Evolutionary conservation across 2,888 invertebrate species (phyloP).

Genomic region (Azorinus chamasolen): DNA sequence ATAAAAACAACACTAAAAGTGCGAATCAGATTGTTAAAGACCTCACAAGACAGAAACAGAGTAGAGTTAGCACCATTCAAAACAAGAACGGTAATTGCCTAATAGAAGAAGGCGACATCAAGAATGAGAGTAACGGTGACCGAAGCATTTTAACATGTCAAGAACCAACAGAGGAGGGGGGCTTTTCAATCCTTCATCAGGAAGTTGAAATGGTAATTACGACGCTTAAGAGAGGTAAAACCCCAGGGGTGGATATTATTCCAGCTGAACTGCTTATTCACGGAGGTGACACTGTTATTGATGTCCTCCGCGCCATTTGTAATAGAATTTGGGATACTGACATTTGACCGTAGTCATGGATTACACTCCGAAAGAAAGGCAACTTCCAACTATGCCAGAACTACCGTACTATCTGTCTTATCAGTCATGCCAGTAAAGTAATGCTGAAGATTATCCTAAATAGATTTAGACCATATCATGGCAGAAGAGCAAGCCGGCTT

Average conservation of each 20-base stretch:
- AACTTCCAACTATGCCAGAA: constrained; percentile 29
- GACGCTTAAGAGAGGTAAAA: constrained; percentile 48
- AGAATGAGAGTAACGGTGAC: constrained; percentile 4
- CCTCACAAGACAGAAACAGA: constrained; percentile 22
- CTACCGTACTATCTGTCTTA: constrained; percentile 44
- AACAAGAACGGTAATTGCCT: too few relatives aligned
- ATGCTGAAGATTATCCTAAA: constrained; percentile 40
- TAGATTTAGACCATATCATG: constrained; percentile 13
- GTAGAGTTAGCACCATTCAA: background rate
- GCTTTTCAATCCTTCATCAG: constrained; percentile 24
- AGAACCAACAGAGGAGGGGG: constrained; percentile 12
- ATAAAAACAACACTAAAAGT: constrained; percentile 25
- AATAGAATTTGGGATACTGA: constrained; percentile 20
- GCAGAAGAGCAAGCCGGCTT: constrained; percentile 12
- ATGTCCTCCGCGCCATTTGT: background rate
- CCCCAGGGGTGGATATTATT: constrained; percentile 42
- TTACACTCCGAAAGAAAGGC: constrained; percentile 27
- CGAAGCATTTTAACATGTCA: constrained; percentile 32
- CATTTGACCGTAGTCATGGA: constrained; percentile 9
- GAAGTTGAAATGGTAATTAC: constrained; percentile 41
- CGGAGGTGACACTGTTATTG: constrained; percentile 11
- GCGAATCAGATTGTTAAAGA: constrained; percentile 28
- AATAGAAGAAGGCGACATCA: too few relatives aligned
- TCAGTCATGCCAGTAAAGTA: constrained; percentile 47
- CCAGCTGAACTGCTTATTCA: constrained; percentile 38